Evolutionary conservation across 2,113 vertebrate species (phyloP), one percentile per base, ranked within the genome.

Genomic region (Corythaeola cristata): DNA sequence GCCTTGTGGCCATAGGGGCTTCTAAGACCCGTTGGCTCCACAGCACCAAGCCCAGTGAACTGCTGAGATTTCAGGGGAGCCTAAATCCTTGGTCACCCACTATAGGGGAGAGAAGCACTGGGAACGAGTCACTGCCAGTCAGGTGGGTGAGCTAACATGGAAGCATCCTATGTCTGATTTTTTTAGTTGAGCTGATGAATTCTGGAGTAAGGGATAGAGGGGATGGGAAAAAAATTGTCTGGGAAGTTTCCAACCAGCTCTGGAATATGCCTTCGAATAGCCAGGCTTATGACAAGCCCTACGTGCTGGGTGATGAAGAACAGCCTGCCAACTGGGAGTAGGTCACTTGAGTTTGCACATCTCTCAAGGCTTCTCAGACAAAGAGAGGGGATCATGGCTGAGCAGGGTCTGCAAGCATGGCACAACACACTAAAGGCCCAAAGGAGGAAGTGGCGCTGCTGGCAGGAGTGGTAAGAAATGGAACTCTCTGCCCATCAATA

Each of bases 1-100:
- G n/a, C 16, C 39, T 56, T 75, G 23, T 0, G 3, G 52, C 33
- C 30, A 2, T 1, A 5, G 3, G 5, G 17, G 7, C 39, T 79
- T 77, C 37, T 47, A 37, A 88, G 28, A 71, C 11, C 41, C 24
- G 44, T 2, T 55, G 39, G 15, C 24, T 90, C 26, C 59, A 83
- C 13, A 86, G 39, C n/a, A 91, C 39, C 6, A 9, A 78, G 35
- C 14, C 15, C 64, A 72, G 17, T n/a, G 23, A 87, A 68, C 33
- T 52, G 18, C 26, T 78, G 66, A 55, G 52, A 50, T 35, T 89
- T 84, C 64, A 85, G 56, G 23, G 63, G 8, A 77, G 23, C 14
- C 32, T 59, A 59, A 90, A 64, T 27, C 27, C 21, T 74, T 56
- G 52, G 19, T 72, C 26, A 87, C 1, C 7, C 21, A 35, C 19